These are phyloP conservation scores for Sialia sialis DNA, from an alignment of 2,113 vertebrate species.

Conservation along the genomic window DNA sequence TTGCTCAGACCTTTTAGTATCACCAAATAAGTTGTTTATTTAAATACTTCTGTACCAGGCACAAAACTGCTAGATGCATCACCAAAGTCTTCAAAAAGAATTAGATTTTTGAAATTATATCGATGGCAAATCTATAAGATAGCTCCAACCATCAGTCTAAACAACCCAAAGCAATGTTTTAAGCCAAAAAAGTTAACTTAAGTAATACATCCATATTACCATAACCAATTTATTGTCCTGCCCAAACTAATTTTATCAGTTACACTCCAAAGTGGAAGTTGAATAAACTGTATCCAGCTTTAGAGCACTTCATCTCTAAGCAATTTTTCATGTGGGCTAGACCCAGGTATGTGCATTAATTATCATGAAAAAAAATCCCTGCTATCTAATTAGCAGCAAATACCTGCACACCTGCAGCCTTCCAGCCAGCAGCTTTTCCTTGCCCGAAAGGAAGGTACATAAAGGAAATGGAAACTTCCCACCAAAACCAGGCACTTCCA, in stretches of 20 bases:
- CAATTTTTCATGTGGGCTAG: neutral
- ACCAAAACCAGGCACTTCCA: neutral
- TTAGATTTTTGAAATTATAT: neutral
- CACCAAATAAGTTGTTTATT: conserved; percentile 34
- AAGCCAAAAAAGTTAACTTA: neutral
- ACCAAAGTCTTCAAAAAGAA: conserved; percentile 22
- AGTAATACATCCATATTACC: neutral
- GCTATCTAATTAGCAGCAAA: neutral
- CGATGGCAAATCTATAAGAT: neutral
- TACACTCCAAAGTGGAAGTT: neutral
- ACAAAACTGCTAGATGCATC: conserved; percentile 28
- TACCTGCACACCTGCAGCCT: neutral
- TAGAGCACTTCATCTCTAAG: neutral
- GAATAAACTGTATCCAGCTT: neutral
- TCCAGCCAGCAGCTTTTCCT: neutral
- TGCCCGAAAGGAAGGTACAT: neutral
- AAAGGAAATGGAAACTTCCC: neutral
- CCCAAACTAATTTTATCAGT: neutral
- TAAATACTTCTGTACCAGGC: conserved; percentile 14
- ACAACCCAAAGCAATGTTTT: neutral
- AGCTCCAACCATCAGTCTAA: neutral
- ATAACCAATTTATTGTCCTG: neutral
- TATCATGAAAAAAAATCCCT: neutral
- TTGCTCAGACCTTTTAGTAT: conserved; percentile 13
- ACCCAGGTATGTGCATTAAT: neutral